These are phyloP conservation scores for Dipodomys merriami DNA, from an alignment of 2,113 vertebrate genomes.

Conservation along the genomic window DNA sequence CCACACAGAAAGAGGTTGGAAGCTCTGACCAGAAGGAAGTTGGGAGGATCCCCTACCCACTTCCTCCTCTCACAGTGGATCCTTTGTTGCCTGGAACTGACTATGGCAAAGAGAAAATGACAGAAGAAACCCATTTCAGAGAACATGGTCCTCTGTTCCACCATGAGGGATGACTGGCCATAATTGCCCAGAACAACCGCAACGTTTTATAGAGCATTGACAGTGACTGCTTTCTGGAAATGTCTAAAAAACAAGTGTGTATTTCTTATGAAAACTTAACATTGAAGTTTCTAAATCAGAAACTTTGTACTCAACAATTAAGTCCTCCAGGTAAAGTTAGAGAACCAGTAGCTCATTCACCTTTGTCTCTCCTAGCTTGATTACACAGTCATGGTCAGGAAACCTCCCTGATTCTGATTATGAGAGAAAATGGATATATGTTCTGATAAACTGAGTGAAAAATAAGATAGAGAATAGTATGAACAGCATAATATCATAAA, in stretches of 20 bases:
- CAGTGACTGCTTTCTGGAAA: neutral
- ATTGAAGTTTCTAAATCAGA: slow-evolving; percentile 28
- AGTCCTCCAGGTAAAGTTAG: neutral
- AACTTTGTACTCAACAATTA: neutral
- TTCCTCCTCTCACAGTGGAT: slow-evolving; percentile 14
- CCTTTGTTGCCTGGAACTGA: slow-evolving; percentile 24
- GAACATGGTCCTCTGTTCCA: neutral
- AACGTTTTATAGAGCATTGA: neutral
- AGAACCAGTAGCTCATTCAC: neutral
- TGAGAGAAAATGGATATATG: slow-evolving; percentile 18
- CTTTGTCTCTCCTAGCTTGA: neutral
- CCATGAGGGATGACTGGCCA: neutral
- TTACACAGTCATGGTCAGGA: neutral
- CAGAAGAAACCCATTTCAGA: neutral
- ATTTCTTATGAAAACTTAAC: neutral
- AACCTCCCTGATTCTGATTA: neutral
- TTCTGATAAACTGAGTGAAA: slow-evolving; percentile 40
- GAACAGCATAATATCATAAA: neutral
- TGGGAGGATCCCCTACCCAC: neutral
- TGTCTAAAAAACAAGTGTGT: neutral
- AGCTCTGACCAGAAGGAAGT: slow-evolving; percentile 27
- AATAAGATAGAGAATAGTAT: neutral
- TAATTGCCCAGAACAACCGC: neutral
- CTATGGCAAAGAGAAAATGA: slow-evolving; percentile 2
- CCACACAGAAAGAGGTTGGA: neutral